phyloP scores from a whole-genome alignment of 2,113 vertebrate genomes.

The Myiozetetes cayanensis region DNA sequence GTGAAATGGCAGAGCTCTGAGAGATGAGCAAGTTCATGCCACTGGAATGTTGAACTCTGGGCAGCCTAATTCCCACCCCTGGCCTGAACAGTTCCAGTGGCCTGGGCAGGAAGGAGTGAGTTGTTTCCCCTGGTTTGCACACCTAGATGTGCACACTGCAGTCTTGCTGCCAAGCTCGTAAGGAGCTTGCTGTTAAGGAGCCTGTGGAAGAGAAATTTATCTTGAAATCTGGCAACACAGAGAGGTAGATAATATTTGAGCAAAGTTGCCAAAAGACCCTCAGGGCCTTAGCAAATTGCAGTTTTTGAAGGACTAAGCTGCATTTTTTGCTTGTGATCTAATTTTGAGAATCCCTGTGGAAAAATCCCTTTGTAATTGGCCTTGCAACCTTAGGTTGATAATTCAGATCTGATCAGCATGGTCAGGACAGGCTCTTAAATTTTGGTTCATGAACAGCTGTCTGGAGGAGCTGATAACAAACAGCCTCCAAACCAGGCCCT shows the following conservation, averaged over 20 bases:
- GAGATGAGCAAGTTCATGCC: neutral
- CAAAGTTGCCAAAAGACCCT: neutral
- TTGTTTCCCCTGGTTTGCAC: neutral
- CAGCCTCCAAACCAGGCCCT: neutral
- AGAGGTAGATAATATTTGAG: neutral
- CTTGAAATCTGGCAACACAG: neutral
- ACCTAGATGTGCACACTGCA: neutral
- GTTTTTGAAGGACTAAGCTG: constrained; percentile 36
- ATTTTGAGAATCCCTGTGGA: neutral
- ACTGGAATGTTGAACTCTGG: neutral
- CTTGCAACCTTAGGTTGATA: neutral
- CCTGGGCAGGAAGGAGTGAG: neutral
- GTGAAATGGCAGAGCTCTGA: neutral
- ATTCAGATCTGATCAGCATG: neutral
- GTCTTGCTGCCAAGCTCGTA: neutral
- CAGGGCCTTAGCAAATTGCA: constrained; percentile 5
- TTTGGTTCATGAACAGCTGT: neutral
- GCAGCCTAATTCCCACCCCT: neutral
- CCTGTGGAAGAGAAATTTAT: neutral
- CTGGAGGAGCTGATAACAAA: neutral
- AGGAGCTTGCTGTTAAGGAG: neutral
- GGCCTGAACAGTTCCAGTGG: neutral
- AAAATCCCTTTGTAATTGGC: constrained; percentile 8
- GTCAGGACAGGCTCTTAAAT: neutral
- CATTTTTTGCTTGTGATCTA: constrained; percentile 44